Evolutionary conservation across 2,888 invertebrate genomes (phyloP).

Genomic region (Pantelozetes paolii): DNA sequence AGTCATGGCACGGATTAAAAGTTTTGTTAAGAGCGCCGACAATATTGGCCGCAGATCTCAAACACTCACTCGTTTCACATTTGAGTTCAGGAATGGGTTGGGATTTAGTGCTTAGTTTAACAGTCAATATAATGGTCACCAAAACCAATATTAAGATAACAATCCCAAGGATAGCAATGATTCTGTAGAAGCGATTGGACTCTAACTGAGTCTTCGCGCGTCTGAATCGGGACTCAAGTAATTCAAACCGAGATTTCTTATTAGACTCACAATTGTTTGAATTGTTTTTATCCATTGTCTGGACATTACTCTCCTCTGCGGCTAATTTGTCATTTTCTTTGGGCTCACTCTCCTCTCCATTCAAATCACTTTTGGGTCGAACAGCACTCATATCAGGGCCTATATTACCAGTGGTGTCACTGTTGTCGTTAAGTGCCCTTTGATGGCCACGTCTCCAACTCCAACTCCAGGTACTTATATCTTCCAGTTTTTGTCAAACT

Average conservation of each 20-base stretch:
- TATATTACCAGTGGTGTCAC: slow-evolving; percentile 20
- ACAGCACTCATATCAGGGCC: not conserved
- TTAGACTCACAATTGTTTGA: slow-evolving; percentile 43
- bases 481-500: not conserved
- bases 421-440: not conserved
- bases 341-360: slow-evolving; percentile 45
- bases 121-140: slow-evolving; percentile 55
- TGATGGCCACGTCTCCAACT: not conserved
- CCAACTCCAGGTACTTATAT: not conserved
- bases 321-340: slow-evolving; percentile 45
- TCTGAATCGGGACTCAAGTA: not conserved
- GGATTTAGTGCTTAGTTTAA: slow-evolving; percentile 56
- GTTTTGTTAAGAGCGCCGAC: slow-evolving; percentile 48
- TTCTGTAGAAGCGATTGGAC: slow-evolving; percentile 39
- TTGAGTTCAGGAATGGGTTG: slow-evolving; percentile 54
- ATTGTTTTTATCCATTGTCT: slow-evolving; percentile 37
- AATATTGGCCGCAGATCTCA: slow-evolving; percentile 58
- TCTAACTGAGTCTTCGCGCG: slow-evolving; percentile 5
- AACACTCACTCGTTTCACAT: slow-evolving; percentile 56
- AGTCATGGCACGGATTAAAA: slow-evolving; percentile 57
- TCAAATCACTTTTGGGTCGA: slow-evolving; percentile 3
- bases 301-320: slow-evolving; percentile 13
- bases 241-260: slow-evolving; percentile 39
- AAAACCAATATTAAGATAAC: slow-evolving; percentile 55
- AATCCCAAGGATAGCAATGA: slow-evolving; percentile 44